Evolutionary conservation across 2,113 vertebrate species (phyloP).

Genomic region (Bubo scandiacus): DNA sequence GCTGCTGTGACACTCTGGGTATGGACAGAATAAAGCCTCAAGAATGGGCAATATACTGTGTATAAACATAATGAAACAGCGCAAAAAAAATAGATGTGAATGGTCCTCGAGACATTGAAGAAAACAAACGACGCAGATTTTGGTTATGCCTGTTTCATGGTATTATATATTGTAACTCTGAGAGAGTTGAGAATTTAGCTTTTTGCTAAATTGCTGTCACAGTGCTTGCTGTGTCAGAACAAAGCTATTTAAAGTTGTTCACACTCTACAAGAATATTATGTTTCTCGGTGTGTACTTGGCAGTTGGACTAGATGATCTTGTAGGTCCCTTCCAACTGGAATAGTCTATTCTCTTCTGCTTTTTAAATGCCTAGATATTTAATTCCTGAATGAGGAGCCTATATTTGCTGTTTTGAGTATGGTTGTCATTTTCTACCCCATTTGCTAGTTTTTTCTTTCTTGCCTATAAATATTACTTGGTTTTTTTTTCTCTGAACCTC

Average conservation of each 20-base stretch:
- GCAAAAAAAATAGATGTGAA: fast-evolving
- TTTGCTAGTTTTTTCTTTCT: not conserved
- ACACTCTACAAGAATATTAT: fast-evolving
- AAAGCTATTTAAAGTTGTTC: not conserved
- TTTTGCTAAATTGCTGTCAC: not conserved
- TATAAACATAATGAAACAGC: fast-evolving
- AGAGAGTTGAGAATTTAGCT: fast-evolving
- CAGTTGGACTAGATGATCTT: not conserved
- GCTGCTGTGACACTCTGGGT: not conserved
- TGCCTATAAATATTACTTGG: not conserved
- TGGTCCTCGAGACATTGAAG: fast-evolving
- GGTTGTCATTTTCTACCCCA: not conserved
- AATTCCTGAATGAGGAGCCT: not conserved
- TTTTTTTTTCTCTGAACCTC: not conserved
- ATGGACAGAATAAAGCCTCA: not conserved
- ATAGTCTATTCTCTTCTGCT: too few species aligned
- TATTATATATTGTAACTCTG: fast-evolving
- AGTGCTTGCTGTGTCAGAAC: not conserved
- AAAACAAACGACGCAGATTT: not conserved
- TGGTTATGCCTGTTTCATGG: fast-evolving
- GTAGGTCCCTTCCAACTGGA: not conserved
- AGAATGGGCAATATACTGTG: fast-evolving
- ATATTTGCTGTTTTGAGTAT: fast-evolving
- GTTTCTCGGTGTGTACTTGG: not conserved
- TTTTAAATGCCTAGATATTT: not conserved